Base-by-base conservation (phyloP, 2,888 invertebrate species). In the Tiliacea aurago region DNA sequence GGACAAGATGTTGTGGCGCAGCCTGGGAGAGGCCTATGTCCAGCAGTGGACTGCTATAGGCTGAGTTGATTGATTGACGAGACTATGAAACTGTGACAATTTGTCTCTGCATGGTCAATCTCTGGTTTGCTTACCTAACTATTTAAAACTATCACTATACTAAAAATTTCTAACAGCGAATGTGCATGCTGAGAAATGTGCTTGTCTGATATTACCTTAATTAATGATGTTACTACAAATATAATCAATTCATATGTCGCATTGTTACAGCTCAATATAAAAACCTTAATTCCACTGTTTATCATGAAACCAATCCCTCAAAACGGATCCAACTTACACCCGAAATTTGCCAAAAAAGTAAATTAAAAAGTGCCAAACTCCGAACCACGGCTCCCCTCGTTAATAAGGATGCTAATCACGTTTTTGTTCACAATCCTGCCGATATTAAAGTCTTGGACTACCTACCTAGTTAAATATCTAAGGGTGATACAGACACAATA, bases 401-500 rank as follows among this genome's bases (percentile, higher is more conserved):
- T 85, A 80, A 86, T 86, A 86, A 85, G 75, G 71, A 85, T 86
- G 85, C 84, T 85, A 86, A 85, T 85, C 69, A 74, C 69, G 77
- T 79, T 74, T 84, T 75, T 77, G 53, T 56, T 11, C 37, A 71
- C 78, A 82, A 82, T 65, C 69, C 73, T 43, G 51, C 58, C 70
- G 55, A 76, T 84, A 82, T 86, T 80, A 82, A 78, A 70, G 33
- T 71, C 63, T 70, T 70, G 33, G 51, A 43, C 53, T 56, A 18
- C n/a, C 18, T 61, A 41, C 5, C n/a, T 51, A 78, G 66, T 55
- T 64, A 75, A 53, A 73, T 73, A 61, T 73, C 23, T 33, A 37
- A 78, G 10, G 49, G 20, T 1, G 33, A 20, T 4, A 23, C 56
- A 58, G 43, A 28, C n/a, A 10, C 4, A 2, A 68, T 20, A 15